Conservation (phyloP, 2,888 invertebrate genomes). For the Coecobrya sp. region DNA sequence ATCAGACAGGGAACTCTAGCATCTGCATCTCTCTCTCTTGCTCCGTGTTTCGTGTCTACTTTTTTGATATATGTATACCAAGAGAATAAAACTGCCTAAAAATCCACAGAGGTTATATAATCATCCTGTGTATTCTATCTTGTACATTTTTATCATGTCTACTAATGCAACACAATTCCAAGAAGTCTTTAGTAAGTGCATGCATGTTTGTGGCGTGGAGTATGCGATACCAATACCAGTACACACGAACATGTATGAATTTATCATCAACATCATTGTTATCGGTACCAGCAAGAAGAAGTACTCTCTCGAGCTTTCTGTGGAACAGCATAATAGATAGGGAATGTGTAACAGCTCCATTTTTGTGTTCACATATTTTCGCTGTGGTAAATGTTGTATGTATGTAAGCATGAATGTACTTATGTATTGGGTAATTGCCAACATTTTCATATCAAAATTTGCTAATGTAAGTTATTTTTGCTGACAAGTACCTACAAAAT, state of each 20-base stretch:
- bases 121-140: slow-evolving; percentile 18
- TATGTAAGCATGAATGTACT: background rate
- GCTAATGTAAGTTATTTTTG: background rate
- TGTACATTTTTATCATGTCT: background rate
- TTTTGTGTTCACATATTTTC: slow-evolving; percentile 13
- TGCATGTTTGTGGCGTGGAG: background rate
- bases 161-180: slow-evolving; percentile 43
- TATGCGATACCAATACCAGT: background rate
- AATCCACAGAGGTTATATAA: slow-evolving; percentile 34
- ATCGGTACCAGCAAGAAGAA: slow-evolving; percentile 20
- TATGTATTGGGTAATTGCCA: slow-evolving; percentile 4
- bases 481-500: slow-evolving; percentile 10
- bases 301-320: background rate
- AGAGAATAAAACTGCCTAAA: slow-evolving; percentile 20
- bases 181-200: slow-evolving; percentile 64
- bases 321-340: background rate
- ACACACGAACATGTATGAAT: slow-evolving; percentile 6
- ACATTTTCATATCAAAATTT: background rate
- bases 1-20: slow-evolving; percentile 57
- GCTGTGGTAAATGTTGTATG: background rate
- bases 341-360: slow-evolving; percentile 44
- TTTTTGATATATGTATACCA: slow-evolving; percentile 57
- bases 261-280: background rate
- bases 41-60: slow-evolving; percentile 47
- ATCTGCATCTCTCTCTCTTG: slow-evolving; percentile 47